A percentile compares a stretch with the other conserved stretches of the same genome.
Evolutionary conservation across 2,888 invertebrate genomes (phyloP).

Genomic region (Pterostichus madidus): DNA sequence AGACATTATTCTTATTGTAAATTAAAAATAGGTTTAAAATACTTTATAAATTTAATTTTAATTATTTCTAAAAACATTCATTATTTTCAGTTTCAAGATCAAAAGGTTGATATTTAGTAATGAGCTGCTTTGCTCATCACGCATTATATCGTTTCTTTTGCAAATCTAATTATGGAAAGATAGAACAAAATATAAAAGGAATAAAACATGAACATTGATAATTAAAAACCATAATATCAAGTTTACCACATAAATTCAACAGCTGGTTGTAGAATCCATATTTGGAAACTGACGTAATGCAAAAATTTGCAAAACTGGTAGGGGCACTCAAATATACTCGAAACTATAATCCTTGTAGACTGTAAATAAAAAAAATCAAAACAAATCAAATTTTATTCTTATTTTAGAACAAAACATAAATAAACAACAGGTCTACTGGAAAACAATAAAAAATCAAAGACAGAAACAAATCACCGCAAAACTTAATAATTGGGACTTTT

Average conservation of each 20-base stretch:
- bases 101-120: neutral
- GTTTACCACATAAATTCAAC: constrained; percentile 30
- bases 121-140: too few species aligned
- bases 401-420: neutral
- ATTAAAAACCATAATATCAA: neutral
- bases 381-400: constrained; percentile 28
- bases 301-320: constrained; percentile 48
- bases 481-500: too few species aligned
- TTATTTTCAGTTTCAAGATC: neutral
- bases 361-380: constrained; percentile 48
- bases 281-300: constrained; percentile 63
- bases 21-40: neutral
- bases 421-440: too few species aligned
- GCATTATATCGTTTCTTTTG: too few species aligned
- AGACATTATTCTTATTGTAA: neutral
- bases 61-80: neutral
- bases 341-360: constrained; percentile 56
- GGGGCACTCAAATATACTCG: constrained; percentile 39
- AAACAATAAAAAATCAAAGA: neutral
- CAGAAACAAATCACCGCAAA: neutral
- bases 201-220: too few species aligned
- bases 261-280: constrained; percentile 56
- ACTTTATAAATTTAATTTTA: neutral
- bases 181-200: too few species aligned
- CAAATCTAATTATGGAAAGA: too few species aligned